These are phyloP conservation scores for Coelopa pilipes DNA, from an alignment of 2,888 invertebrate genomes.

Conservation along the genomic window DNA sequence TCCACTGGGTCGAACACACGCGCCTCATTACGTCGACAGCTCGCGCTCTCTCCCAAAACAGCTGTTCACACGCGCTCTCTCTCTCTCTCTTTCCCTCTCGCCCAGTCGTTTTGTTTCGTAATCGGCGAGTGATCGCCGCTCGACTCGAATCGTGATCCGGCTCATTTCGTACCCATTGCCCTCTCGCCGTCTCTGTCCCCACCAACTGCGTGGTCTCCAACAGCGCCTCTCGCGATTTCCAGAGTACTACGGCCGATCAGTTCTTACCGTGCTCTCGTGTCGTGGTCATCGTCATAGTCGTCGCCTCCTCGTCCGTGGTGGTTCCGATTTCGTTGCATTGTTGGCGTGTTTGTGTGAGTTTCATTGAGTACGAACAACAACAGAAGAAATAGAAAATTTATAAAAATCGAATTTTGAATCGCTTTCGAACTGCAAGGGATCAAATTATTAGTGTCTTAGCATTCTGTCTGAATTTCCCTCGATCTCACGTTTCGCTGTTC, in stretches of 20 bases:
- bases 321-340: slow-evolving; percentile 27
- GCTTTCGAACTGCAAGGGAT: neutral
- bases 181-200: neutral
- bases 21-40: neutral
- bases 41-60: neutral
- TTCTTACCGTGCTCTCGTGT: slow-evolving; percentile 11
- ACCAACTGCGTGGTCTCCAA: neutral
- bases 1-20: neutral
- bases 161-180: too few relatives aligned
- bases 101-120: neutral
- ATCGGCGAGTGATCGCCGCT: neutral
- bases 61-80: neutral
- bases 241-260: slow-evolving; percentile 23
- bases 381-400: neutral
- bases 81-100: neutral
- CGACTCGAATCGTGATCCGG: neutral
- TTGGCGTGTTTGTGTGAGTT: slow-evolving; percentile 33
- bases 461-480: neutral
- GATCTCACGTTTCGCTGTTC: too few relatives aligned
- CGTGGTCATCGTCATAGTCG: slow-evolving; percentile 22
- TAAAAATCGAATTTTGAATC: neutral
- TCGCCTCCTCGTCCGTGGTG: slow-evolving; percentile 7
- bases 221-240: neutral
- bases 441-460: neutral
- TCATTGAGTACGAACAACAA: too few relatives aligned